phyloP scores from a whole-genome alignment of 1,140 invertebrate species.

The Aporrectodea caliginosa region DNA sequence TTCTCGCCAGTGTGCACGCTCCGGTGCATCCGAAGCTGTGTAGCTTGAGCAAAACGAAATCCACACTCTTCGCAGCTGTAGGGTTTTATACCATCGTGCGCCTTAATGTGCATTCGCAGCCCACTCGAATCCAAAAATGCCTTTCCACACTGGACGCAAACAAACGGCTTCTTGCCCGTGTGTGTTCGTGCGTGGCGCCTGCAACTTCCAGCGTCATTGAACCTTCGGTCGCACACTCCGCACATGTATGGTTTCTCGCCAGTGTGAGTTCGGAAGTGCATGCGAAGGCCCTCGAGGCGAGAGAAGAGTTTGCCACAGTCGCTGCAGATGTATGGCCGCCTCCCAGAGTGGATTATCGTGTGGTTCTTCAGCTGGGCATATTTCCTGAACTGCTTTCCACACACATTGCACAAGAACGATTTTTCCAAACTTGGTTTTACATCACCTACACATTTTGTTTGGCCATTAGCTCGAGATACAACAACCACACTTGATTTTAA shows the following conservation, averaged over 20 bases:
- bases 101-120: constrained; percentile 66
- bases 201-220: constrained; percentile 2
- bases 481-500: neutral
- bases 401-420: constrained; percentile 78
- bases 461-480: neutral
- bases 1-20: constrained; percentile 70
- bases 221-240: constrained; percentile 76
- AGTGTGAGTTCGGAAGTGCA: constrained; percentile 37
- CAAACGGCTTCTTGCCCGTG: constrained; percentile 42
- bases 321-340: constrained; percentile 77
- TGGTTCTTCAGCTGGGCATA: constrained; percentile 92
- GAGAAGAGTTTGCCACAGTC: constrained; percentile 85
- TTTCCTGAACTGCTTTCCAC: constrained; percentile 85
- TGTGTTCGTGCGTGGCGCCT: constrained; percentile 24
- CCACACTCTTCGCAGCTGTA: constrained; percentile 17
- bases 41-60: constrained; percentile 96
- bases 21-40: constrained; percentile 76
- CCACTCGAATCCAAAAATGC: constrained; percentile 96
- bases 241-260: constrained; percentile 41
- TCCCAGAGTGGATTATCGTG: constrained; percentile 87
- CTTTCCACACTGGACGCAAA: constrained; percentile 65
- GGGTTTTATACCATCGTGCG: constrained; percentile 7
- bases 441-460: neutral
- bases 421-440: constrained; percentile 86
- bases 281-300: constrained; percentile 49